Evolutionary conservation across 1,140 invertebrate genomes (phyloP).

Genomic region (Sitophilus oryzae): DNA sequence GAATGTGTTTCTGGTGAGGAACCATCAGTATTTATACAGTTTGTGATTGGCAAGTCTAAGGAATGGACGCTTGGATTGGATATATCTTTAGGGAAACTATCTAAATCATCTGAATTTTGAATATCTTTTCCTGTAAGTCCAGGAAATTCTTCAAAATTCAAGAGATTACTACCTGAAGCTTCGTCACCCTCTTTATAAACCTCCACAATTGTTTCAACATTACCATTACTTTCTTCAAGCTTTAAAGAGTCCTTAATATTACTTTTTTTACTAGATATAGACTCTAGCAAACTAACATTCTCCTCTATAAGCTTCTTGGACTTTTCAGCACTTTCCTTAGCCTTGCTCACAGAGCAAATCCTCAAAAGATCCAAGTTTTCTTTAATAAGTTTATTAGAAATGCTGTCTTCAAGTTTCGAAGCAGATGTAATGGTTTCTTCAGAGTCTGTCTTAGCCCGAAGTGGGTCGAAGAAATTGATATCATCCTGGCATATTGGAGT

Average conservation of each 20-base stretch:
- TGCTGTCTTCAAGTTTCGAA: constrained; percentile 2
- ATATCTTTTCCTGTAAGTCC: background rate
- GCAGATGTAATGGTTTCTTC: background rate
- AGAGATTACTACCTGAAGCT: background rate
- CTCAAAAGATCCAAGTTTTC: constrained; percentile 18
- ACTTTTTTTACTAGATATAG: constrained; percentile 3
- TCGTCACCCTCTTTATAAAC: background rate
- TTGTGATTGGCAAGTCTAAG: too few species aligned
- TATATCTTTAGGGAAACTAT: too few species aligned
- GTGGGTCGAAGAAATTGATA: background rate
- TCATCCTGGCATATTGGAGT: background rate
- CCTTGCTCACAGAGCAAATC: constrained; percentile 12
- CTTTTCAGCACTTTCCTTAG: background rate
- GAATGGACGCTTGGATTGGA: too few species aligned
- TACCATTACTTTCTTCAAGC: background rate
- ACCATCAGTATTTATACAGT: too few species aligned
- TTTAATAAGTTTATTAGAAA: constrained; percentile 10
- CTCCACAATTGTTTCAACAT: too few species aligned
- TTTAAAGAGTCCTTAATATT: background rate
- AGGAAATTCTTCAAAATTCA: background rate
- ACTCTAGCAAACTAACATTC: constrained; percentile 13
- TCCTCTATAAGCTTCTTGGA: constrained; percentile 9
- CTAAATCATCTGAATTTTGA: background rate
- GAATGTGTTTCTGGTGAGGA: background rate
- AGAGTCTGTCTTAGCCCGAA: background rate